Evolutionary conservation across 2,888 invertebrate species (phyloP).

Genomic region (Ophion costatus): DNA sequence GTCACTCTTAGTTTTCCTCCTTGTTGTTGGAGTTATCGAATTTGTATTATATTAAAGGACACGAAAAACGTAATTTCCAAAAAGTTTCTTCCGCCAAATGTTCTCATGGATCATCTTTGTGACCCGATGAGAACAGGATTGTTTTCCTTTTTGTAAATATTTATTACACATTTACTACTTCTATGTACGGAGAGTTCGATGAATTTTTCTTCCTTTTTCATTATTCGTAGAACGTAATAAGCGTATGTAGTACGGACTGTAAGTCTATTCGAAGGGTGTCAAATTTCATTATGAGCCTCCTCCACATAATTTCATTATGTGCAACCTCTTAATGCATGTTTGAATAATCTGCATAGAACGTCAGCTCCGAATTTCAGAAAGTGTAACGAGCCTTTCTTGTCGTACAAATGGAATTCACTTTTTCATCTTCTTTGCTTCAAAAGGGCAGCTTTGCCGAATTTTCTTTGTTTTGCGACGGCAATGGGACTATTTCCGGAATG

Average conservation of each 20-base stretch:
- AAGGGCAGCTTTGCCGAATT: not conserved
- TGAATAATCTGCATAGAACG: not conserved
- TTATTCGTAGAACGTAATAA: conserved; percentile 59
- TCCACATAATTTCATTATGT: too few species aligned
- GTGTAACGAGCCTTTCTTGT: not conserved
- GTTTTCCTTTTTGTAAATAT: conserved; percentile 55
- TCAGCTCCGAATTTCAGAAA: not conserved
- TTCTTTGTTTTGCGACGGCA: not conserved
- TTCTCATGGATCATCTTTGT: conserved; percentile 31
- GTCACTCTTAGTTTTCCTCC: not conserved
- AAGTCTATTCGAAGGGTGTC: conserved; percentile 44
- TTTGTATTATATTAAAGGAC: conserved; percentile 31
- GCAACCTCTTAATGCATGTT: not conserved
- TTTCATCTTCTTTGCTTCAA: not conserved
- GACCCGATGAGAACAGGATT: conserved; percentile 21
- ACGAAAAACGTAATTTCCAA: conserved; percentile 50
- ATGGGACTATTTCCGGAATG: too few species aligned
- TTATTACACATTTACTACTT: conserved; percentile 43
- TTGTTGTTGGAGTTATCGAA: not conserved
- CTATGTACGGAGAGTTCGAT: conserved; percentile 60
- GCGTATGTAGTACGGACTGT: conserved; percentile 56
- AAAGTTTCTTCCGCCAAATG: conserved; percentile 40
- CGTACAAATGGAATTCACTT: not conserved
- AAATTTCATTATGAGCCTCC: conserved; percentile 6
- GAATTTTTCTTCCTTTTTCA: conserved; percentile 54